Conservation (phyloP, 1,140 invertebrate genomes). For the Drosophila parvula region DNA sequence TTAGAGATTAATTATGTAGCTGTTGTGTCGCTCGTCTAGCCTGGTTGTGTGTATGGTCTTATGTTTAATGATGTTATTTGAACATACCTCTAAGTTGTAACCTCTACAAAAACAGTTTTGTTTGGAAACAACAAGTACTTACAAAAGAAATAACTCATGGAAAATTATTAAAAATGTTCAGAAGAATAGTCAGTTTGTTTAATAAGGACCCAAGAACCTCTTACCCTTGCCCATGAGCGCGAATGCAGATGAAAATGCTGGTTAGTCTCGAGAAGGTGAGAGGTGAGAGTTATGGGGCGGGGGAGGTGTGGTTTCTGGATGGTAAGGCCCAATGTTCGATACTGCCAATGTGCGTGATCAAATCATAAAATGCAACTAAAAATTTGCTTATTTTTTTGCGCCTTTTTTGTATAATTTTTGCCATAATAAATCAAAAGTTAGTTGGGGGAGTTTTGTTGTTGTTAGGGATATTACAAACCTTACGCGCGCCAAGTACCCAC, state of each 20-base stretch:
- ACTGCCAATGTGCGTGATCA: slow-evolving; percentile 64
- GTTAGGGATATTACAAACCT: slow-evolving; percentile 88
- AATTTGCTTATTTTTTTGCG: slow-evolving; percentile 8
- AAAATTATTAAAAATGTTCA: slow-evolving; percentile 29
- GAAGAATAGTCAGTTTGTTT: slow-evolving; percentile 10
- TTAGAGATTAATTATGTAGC: slow-evolving; percentile 41
- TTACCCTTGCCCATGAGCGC: slow-evolving; percentile 49
- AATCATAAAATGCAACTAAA: slow-evolving; percentile 46
- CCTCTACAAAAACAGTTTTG: slow-evolving; percentile 27
- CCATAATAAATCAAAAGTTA: slow-evolving; percentile 36
- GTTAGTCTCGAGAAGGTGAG: slow-evolving; percentile 29
- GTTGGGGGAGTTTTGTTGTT: slow-evolving; percentile 42
- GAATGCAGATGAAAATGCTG: slow-evolving; percentile 59
- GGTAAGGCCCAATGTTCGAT: slow-evolving; percentile 67
- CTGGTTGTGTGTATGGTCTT: slow-evolving; percentile 7
- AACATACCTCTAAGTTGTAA: slow-evolving; percentile 74
- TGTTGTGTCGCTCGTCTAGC: slow-evolving; percentile 50
- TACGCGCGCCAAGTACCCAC: slow-evolving; percentile 94
- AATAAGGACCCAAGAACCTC: slow-evolving; percentile 16
- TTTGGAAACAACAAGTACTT: slow-evolving; percentile 43
- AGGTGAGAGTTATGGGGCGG: slow-evolving; percentile 22
- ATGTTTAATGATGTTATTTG: slow-evolving; percentile 11
- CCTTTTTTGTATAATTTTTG: slow-evolving; percentile 36
- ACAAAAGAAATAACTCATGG: slow-evolving; percentile 25
- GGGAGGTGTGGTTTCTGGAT: slow-evolving; percentile 19